Evolutionary conservation across 2,888 invertebrate species (phyloP).

Genomic region (Cataglyphis cursor): DNA sequence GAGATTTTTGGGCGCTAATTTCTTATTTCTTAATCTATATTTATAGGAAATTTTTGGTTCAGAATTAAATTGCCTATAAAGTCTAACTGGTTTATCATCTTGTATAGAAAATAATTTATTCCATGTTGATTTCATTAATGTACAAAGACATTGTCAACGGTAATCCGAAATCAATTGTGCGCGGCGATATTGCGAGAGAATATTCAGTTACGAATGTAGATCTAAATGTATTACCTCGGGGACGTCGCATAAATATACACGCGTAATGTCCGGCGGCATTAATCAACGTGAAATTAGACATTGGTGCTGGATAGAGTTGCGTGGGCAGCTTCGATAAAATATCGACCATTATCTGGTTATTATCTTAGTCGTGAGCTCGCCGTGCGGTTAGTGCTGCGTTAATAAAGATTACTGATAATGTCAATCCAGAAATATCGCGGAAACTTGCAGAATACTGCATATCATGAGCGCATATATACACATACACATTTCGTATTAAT

Average conservation of each 20-base stretch:
- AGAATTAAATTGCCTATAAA: no score
- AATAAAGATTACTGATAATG: constrained; percentile 52
- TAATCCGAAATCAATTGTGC: neutral
- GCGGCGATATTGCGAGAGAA: neutral
- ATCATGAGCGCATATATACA: neutral
- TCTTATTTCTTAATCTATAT: no score
- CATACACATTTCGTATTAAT: neutral
- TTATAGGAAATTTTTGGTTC: no score
- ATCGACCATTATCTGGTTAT: constrained; percentile 50
- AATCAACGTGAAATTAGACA: constrained; percentile 52
- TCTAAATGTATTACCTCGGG: constrained; percentile 15
- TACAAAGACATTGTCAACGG: neutral
- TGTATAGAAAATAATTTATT: neutral
- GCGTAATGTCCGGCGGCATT: constrained; percentile 37
- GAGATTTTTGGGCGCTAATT: no score
- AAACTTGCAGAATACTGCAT: constrained; percentile 5
- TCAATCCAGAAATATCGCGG: constrained; percentile 45
- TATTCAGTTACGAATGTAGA: constrained; percentile 10
- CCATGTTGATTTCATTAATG: neutral
- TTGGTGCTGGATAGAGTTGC: constrained; percentile 38
- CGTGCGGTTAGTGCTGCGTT: constrained; percentile 29
- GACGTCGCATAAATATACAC: constrained; percentile 26
- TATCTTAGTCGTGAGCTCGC: constrained; percentile 38
- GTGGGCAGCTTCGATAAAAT: constrained; percentile 47
- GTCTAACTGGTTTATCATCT: no score